These are phyloP conservation scores for Nebria brevicollis DNA, from an alignment of 2,888 invertebrate species.

Conservation along the genomic window DNA sequence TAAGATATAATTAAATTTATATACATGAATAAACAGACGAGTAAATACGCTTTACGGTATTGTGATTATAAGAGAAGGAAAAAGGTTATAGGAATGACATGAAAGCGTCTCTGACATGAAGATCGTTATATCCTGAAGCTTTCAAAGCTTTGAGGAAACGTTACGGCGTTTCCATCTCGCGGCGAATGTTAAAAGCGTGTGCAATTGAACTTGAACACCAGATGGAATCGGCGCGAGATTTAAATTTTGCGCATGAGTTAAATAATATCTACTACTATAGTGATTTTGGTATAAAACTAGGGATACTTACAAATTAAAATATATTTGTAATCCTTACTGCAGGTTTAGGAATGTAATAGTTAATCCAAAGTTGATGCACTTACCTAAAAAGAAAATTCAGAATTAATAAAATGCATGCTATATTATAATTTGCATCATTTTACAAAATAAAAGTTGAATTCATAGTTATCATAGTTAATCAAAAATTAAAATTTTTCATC, in stretches of 20 bases:
- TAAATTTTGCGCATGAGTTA: not conserved
- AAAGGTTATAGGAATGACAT: conserved; percentile 3
- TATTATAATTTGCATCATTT: not conserved
- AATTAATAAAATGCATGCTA: not conserved
- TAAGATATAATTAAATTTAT: not conserved
- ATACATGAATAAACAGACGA: not conserved
- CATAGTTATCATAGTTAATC: not conserved
- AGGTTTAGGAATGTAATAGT: conserved; percentile 4
- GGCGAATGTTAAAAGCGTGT: conserved; percentile 24
- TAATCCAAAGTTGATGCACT: conserved; percentile 15
- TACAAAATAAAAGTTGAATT: not conserved
- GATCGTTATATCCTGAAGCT: conserved; percentile 37
- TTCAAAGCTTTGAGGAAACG: not conserved
- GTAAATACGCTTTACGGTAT: not conserved
- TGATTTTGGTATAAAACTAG: not conserved
- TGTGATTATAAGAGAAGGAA: not conserved
- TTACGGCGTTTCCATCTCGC: conserved; percentile 34
- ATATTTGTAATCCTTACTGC: conserved; percentile 8
- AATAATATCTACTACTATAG: not conserved
- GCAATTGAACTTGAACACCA: conserved; percentile 8
- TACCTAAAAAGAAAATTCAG: conserved; percentile 17
- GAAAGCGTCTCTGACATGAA: conserved; percentile 16
- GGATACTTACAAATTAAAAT: conserved; percentile 18
- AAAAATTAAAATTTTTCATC: too few relatives aligned
- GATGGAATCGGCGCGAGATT: conserved; percentile 26